Evolutionary conservation across 2,888 invertebrate genomes (phyloP).

Genomic region (Busseola fusca): DNA sequence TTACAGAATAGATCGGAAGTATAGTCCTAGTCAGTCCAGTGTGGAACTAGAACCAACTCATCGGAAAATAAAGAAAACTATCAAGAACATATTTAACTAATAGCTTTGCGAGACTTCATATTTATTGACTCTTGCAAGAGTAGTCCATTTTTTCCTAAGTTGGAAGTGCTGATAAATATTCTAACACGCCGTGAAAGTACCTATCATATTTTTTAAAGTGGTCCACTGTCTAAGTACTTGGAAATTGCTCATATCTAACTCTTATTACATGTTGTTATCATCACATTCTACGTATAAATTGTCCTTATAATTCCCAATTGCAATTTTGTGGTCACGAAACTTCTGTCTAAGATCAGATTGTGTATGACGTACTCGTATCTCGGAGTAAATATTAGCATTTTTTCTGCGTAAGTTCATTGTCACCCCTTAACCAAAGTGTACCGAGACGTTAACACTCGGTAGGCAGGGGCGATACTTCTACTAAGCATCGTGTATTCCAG

Average conservation of each 20-base stretch:
- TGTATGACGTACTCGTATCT: slow-evolving; percentile 21
- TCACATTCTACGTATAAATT: not conserved
- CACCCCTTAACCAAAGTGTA: slow-evolving; percentile 71
- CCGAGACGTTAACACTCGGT: slow-evolving; percentile 77
- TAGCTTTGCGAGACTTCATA: slow-evolving; percentile 31
- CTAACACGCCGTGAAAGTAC: slow-evolving; percentile 44
- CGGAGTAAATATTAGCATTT: slow-evolving; percentile 39
- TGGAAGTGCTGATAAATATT: slow-evolving; percentile 52
- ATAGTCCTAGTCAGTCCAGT: not conserved
- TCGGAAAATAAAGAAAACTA: slow-evolving; percentile 18
- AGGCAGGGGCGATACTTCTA: slow-evolving; percentile 79
- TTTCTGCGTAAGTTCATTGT: slow-evolving; percentile 66
- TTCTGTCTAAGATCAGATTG: not conserved
- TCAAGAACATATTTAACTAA: slow-evolving; percentile 25
- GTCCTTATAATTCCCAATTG: slow-evolving; percentile 1
- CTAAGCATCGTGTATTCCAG: slow-evolving; percentile 85
- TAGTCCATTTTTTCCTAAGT: slow-evolving; percentile 37
- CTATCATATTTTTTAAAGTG: slow-evolving; percentile 41
- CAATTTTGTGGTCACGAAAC: slow-evolving; percentile 1
- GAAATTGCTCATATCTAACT: not conserved
- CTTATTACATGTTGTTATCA: not conserved
- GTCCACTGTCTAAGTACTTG: not conserved
- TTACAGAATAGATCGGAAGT: no score
- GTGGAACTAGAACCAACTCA: slow-evolving; percentile 1
- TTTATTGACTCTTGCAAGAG: slow-evolving; percentile 41